These are phyloP conservation scores for Drosophila albomicans DNA, from an alignment of 1,140 invertebrate genomes.

Conservation along the genomic window DNA sequence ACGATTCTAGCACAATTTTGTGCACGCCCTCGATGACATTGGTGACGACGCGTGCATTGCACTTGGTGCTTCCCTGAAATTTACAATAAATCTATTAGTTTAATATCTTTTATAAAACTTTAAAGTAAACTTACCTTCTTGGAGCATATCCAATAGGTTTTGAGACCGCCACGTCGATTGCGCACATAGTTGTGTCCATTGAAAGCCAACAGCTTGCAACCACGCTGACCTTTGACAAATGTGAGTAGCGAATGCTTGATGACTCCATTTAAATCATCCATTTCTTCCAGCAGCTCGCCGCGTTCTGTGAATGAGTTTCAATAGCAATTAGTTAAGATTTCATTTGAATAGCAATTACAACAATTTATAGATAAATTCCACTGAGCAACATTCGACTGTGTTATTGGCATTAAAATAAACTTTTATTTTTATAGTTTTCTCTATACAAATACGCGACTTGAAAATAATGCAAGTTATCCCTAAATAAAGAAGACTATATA, in stretches of 20 bases:
- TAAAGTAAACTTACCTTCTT: constrained; percentile 71
- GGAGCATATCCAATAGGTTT: constrained; percentile 84
- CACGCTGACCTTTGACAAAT: constrained; percentile 76
- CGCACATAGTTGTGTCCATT: constrained; percentile 76
- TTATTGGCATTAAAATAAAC: constrained; percentile 16
- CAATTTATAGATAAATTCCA: neutral
- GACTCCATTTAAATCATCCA: constrained; percentile 41
- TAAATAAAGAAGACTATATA: constrained; percentile 10
- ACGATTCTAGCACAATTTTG: constrained; percentile 77
- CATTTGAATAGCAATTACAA: neutral
- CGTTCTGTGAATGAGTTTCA: constrained; percentile 42
- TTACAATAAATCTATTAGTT: no score
- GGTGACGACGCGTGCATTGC: constrained; percentile 81
- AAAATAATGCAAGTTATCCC: constrained; percentile 12
- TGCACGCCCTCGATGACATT: constrained; percentile 78
- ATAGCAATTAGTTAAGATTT: constrained; percentile 28
- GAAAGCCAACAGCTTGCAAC: constrained; percentile 72
- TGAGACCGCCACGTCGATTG: constrained; percentile 75
- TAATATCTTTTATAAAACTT: no score
- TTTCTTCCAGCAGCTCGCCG: constrained; percentile 15
- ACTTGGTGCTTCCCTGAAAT: constrained; percentile 81
- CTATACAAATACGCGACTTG: constrained; percentile 34
- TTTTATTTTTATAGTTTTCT: constrained; percentile 35
- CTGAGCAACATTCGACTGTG: constrained; percentile 11
- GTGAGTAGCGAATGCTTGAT: constrained; percentile 71